Base-by-base conservation (phyloP, 2,888 invertebrate genomes). In the Ophion costatus region DNA sequence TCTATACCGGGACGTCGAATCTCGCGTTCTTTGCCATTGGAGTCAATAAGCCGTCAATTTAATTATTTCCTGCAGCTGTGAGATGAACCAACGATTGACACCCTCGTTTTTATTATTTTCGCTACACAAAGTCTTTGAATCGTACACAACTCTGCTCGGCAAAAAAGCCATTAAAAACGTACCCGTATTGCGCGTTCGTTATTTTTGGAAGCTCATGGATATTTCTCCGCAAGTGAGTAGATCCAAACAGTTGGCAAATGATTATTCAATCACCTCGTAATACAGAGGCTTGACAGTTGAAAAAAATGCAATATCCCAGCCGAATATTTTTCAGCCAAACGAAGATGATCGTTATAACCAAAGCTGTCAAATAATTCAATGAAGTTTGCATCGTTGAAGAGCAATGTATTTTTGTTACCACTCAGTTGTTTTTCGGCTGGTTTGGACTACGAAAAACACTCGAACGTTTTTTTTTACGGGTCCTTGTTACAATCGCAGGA, bases 1-100 rank as follows among this genome's bases (percentile, higher is more conserved):
- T 29, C 22, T 5, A 7, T 57, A 69, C 33, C 20, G 56, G 20
- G 5, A 6, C 2, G 45, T 29, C 78, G 70, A 74, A 74, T 67
- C 76, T 66, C 33, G 80, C 57, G 29, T 22, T 59, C 57, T 33
- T 14, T 45, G 70, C 70, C 64, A 80, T 71, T 71, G 76, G 71
- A 57, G 78, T 61, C 33, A 38, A 24, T 24, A 24, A 63, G 51
- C 14, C 29, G n/a, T n/a, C 14, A 42, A 66, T 66, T 38, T n/a
- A 38, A 4, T 38, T 66, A 20, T 66, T 17, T 38, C 17, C 20
- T 6, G 9, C 20, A 59, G 2, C 59, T 22, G 10, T 10, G 59
- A 59, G 20, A 59, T 22, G 14, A 56, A 56, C 22, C 20, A 59
- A 20, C 20, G 22, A 20, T 22, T 17, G 17, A 59, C 14, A 59